These are phyloP conservation scores for Festucalex cinctus DNA, from an alignment of 2,113 vertebrate genomes.

Conservation along the genomic window DNA sequence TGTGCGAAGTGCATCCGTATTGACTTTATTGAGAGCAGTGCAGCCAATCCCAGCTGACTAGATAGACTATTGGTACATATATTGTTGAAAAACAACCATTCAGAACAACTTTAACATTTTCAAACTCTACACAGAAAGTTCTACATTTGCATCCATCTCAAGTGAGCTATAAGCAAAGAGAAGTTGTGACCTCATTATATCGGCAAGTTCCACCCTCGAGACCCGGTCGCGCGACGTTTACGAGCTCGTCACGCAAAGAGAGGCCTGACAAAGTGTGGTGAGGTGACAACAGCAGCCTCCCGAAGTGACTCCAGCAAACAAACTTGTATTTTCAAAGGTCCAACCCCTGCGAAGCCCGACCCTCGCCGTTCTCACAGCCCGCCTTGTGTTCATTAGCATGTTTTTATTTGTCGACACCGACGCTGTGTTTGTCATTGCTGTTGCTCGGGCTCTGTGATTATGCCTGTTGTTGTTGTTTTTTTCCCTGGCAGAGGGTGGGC, in stretches of 20 bases:
- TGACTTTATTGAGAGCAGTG: too few species aligned
- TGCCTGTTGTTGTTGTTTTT: conserved; percentile 34
- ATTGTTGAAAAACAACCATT: too few species aligned
- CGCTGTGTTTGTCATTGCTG: conserved; percentile 36
- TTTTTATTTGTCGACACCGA: conserved; percentile 49
- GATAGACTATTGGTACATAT: too few species aligned
- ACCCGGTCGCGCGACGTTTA: not conserved
- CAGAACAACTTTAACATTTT: too few species aligned
- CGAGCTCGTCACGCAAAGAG: conserved; percentile 4
- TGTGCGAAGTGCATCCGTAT: too few species aligned
- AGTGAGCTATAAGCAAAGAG: not conserved
- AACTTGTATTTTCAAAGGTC: conserved; percentile 33
- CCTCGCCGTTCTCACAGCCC: conserved; percentile 25
- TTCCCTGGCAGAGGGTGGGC: conserved; percentile 42
- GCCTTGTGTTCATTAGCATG: conserved; percentile 49
- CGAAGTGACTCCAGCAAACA: conserved; percentile 39
- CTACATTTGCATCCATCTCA: not conserved
- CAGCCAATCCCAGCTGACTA: too few species aligned
- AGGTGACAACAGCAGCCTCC: conserved; percentile 42
- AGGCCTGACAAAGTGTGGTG: not conserved
- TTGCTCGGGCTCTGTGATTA: conserved; percentile 55
- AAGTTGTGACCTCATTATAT: not conserved
- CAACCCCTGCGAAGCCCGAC: not conserved
- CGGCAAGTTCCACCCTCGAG: not conserved
- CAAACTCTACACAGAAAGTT: not conserved